Evolutionary conservation across 2,113 vertebrate species (phyloP).

Genomic region (Alaudala cheleensis): DNA sequence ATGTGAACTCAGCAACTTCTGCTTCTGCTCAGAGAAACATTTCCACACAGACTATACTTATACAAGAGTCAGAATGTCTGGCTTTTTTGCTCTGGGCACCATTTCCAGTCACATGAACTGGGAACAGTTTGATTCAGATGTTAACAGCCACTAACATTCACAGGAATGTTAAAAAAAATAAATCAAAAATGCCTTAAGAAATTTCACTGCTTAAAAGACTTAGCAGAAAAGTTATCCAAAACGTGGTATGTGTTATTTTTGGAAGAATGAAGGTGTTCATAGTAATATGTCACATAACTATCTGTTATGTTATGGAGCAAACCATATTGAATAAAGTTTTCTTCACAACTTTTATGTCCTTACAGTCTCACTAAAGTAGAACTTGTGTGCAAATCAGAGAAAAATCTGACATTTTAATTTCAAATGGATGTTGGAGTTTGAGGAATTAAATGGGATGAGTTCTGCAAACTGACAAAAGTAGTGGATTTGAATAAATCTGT

Average conservation of each 20-base stretch:
- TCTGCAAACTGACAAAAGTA: neutral
- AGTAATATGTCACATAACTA: neutral
- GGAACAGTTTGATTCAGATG: conserved; percentile 51
- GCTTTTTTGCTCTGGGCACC: conserved; percentile 61
- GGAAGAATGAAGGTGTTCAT: neutral
- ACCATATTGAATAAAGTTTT: neutral
- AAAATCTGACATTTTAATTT: neutral
- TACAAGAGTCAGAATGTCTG: conserved; percentile 29
- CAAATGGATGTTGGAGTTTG: neutral
- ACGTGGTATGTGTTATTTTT: neutral
- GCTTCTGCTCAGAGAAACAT: neutral
- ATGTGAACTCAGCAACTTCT: neutral
- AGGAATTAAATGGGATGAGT: neutral
- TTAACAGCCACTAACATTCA: conserved; percentile 52
- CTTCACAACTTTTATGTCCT: neutral
- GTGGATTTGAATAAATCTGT: neutral
- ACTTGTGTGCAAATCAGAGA: neutral
- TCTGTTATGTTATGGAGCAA: neutral
- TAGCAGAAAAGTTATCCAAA: neutral
- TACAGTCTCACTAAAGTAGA: neutral
- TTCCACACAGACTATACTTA: conserved; percentile 19
- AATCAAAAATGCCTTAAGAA: neutral
- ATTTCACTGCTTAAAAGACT: neutral
- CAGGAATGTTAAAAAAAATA: conserved; percentile 25
- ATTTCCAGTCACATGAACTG: conserved; percentile 64